phyloP scores from a whole-genome alignment of 2,888 invertebrate species.

The Apotomis turbidana region DNA sequence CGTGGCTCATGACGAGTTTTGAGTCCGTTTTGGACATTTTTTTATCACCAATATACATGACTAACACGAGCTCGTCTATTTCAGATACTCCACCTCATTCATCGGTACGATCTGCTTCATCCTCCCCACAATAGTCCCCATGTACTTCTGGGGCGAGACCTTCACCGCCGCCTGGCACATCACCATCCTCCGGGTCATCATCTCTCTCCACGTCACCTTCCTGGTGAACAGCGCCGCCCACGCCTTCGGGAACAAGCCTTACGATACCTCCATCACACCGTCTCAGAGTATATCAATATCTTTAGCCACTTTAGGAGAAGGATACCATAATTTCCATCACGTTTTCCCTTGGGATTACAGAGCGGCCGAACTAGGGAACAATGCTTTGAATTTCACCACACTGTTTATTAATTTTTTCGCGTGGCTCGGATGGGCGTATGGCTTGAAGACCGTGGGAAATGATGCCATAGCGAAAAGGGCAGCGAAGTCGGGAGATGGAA shows the following conservation, averaged over 20 bases:
- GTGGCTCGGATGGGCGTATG: conserved; percentile 89
- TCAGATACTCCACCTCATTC: conserved; percentile 14
- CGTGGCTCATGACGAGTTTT: no score
- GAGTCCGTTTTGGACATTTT: no score
- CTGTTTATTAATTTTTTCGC: conserved; percentile 33
- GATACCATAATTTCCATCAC: conserved; percentile 95
- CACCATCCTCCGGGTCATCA: conserved; percentile 89
- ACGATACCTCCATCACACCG: conserved; percentile 87
- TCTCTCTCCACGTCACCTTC: conserved; percentile 94
- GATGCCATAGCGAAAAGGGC: not conserved
- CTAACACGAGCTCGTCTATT: not conserved
- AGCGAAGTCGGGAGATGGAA: conserved; percentile 29
- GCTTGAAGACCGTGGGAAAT: conserved; percentile 86
- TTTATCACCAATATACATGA: not conserved
- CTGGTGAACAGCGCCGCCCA: conserved; percentile 96
- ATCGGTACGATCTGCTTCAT: conserved; percentile 85
- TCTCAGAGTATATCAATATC: conserved; percentile 16
- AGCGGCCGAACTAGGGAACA: conserved; percentile 85
- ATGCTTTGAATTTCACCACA: conserved; percentile 26
- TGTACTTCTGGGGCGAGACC: conserved; percentile 90
- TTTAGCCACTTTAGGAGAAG: conserved; percentile 73
- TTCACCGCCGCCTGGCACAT: conserved; percentile 89
- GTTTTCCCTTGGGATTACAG: conserved; percentile 91
- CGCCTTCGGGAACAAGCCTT: conserved; percentile 94
- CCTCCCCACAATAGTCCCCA: conserved; percentile 91